Percentiles rank a stretch among this genome's conserved stretches.
phyloP scores from a whole-genome alignment of 2,888 invertebrate species.

The Apantesis nais region DNA sequence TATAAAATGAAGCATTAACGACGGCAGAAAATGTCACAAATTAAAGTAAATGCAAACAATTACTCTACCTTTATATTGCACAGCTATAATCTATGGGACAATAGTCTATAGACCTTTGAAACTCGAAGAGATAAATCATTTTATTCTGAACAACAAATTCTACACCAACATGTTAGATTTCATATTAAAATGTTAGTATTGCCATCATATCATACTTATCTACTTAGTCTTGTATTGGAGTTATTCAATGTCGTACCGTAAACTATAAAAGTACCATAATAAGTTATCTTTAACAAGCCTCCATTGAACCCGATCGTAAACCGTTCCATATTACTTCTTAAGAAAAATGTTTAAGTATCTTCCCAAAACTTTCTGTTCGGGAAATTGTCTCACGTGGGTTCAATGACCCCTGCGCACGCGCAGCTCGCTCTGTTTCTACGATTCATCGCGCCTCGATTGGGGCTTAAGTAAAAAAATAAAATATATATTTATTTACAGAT shows the following conservation, averaged over 20 bases:
- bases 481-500: conserved; percentile 28
- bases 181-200: not conserved
- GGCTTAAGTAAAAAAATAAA: conserved; percentile 46
- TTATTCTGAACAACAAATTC: not conserved
- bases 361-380: conserved; percentile 49
- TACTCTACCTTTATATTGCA: not conserved
- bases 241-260: not conserved
- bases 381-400: conserved; percentile 55
- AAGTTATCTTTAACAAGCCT: not conserved
- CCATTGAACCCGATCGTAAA: conserved; percentile 5
- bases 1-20: no score
- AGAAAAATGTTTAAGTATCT: conserved; percentile 39
- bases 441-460: conserved; percentile 62
- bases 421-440: conserved; percentile 63
- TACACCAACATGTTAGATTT: not conserved
- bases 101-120: not conserved
- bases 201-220: not conserved
- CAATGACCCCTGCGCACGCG: conserved; percentile 62
- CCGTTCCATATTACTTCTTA: conserved; percentile 26
- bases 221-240: not conserved
- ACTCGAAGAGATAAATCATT: not conserved
- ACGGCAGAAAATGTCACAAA: no score
- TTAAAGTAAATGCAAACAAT: not conserved
- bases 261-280: not conserved
- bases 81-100: not conserved